Base-by-base conservation (phyloP, 1,140 invertebrate genomes). In the Calliopsis andreniformis region DNA sequence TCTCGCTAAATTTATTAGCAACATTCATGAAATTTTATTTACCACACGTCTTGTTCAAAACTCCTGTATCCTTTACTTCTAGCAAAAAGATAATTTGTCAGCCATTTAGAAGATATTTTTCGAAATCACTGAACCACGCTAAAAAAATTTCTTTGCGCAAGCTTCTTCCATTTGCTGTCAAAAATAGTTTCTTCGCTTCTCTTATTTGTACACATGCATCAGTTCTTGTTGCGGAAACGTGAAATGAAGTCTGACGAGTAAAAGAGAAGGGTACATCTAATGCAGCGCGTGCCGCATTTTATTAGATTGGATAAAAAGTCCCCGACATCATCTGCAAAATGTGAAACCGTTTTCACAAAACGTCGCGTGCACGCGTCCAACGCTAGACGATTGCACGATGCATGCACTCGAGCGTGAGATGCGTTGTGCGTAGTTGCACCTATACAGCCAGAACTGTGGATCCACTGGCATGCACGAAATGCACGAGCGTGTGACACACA, bases 381-480 rank as follows among this genome's bases (percentile, higher is more conserved):
- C 47, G 61, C 47, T 67, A 76, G 81, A 72, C 47, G 77, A 55
- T 66, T 62, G 72, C 62, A 47, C 76, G 83, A 62, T 75, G 85
- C 79, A 79, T 56, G 78, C 88, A 84, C 81, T 86, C 79, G 76
- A 87, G 82, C 84, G 78, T 87, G 86, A 86, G 86, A 87, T 86
- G 80, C 81, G 77, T 79, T 82, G 66, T 53, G 79, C 79, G 75
- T 72, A 68, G 80, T 73, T 83, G 75, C 76, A 82, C 76, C 68
- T 68, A 78, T 49, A 76, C 71, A 49, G 51, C 32, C 63, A 18
- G 23, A 30, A 39, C 30, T 45, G 58, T 20, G 32, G 59, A 30
- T 18, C 49, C 55, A 30, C 32, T 51, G 7, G 67, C 20, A 43
- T 56, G 28, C 6, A 28, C 16, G 28, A 5, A 20, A 7, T 25